phyloP scores from a whole-genome alignment of 2,113 vertebrate species.

The Clupea harengus region DNA sequence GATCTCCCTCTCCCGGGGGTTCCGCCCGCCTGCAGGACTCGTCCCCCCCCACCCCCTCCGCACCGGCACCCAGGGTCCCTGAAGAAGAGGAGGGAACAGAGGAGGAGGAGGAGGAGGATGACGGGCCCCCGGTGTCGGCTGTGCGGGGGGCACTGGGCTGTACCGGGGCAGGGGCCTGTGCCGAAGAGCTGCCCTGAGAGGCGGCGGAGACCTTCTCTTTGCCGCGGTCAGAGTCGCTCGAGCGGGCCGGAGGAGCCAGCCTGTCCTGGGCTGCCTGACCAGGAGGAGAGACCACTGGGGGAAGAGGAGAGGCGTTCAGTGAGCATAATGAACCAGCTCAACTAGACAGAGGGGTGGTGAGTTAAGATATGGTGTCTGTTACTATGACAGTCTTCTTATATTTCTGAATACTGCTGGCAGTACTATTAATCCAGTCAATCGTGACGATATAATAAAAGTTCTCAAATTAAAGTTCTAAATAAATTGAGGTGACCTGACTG shows the following conservation, averaged over 20 bases:
- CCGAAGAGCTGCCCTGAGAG: conserved; percentile 15
- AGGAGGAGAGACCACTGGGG: not conserved
- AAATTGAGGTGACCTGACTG: not conserved
- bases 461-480: not conserved
- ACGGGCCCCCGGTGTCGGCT: not conserved
- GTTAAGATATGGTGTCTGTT: too few relatives aligned
- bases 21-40: conserved; percentile 58
- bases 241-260: not conserved
- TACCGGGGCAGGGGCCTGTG: conserved; percentile 21
- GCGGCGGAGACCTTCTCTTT: conserved; percentile 32
- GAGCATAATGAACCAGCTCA: not conserved
- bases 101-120: not conserved
- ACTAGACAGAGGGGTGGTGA: too few relatives aligned
- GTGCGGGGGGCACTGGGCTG: not conserved
- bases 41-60: conserved; percentile 44
- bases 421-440: not conserved
- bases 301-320: not conserved
- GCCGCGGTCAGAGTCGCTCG: not conserved
- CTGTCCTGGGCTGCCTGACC: not conserved
- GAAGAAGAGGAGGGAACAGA: conserved; percentile 11
- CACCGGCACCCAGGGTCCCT: conserved; percentile 45
- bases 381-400: too few relatives aligned
- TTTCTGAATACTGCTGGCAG: too few relatives aligned
- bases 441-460: not conserved
- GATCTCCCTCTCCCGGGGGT: conserved; percentile 46